Base-by-base conservation (phyloP, 2,888 invertebrate genomes). In the Drosophila ezoana region DNA sequence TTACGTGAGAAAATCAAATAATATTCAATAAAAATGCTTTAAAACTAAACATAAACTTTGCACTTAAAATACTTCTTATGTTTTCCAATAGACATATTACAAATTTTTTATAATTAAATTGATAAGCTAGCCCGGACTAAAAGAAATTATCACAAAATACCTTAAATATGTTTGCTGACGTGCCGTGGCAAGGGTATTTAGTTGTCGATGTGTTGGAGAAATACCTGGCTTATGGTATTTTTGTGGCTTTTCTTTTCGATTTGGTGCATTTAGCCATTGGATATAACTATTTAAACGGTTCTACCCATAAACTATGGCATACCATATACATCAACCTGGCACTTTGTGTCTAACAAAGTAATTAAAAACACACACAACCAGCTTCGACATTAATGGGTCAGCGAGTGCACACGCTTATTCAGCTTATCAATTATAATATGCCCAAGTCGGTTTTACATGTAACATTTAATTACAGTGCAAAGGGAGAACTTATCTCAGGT, bases 231-330 rank as follows among this genome's bases (percentile, higher is more conserved):
- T 18, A 32, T 41, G 32, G 16, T 16, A 18, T 40, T 59, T 56
- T 51, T 59, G 43, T 44, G 47, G 32, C 18, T 56, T 65, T 44
- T 49, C 23, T 35, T 28, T 59, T 45, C 13, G 20, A 53, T 41
- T 53, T 52, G 28, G 4, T 53, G 28, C 20, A 45, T 53, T 58
- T 64, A 41, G n/a, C 40, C 53, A 35, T 20, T 16, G 41, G 53
- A 49, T 53, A 41, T 54, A 63, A 66, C 57, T 47, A 13, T 72
- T 54, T 62, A 68, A 79, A 62, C 56, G 28, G 41, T 47, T 44
- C 37, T 38, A 35, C 49, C 51, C 58, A 53, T 65, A 51, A 63
- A 52, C 57, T 70, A 48, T 53, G 56, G 32, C 16, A 23, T 35
- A 37, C 11, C 33, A 35, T 1, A 13, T 20, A 14, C n/a, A 20